Percentiles rank a stretch among this genome's conserved stretches.
phyloP scores from a whole-genome alignment of 2,888 invertebrate genomes.

The Xanthia togata region DNA sequence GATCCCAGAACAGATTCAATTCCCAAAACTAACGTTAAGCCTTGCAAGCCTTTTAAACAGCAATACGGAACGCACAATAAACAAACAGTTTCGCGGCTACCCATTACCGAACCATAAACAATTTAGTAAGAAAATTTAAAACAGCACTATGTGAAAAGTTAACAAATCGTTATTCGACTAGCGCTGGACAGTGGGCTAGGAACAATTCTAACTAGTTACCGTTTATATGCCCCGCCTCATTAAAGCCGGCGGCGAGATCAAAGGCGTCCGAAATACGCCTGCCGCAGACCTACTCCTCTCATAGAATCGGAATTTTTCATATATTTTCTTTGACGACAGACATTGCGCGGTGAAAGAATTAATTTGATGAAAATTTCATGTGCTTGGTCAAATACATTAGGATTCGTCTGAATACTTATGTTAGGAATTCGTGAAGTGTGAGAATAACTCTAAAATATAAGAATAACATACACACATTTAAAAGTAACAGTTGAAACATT shows the following conservation, averaged over 20 bases:
- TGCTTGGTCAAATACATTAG: conserved; percentile 44
- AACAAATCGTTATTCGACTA: conserved; percentile 80
- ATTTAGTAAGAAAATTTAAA: conserved; percentile 72
- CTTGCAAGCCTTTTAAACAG: conserved; percentile 54
- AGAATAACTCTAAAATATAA: conserved; percentile 38
- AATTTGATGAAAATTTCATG: conserved; percentile 61
- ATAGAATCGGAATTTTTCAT: conserved; percentile 75
- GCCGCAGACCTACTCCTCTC: conserved; percentile 78
- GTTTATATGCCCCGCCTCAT: conserved; percentile 86
- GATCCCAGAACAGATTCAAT: conserved; percentile 47
- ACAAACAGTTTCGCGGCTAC: conserved; percentile 65
- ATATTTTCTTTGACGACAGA: conserved; percentile 61
- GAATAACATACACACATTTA: conserved; percentile 13
- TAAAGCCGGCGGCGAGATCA: conserved; percentile 91
- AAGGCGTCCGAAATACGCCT: conserved; percentile 91
- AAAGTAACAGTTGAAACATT: conserved; percentile 26
- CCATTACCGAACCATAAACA: conserved; percentile 70
- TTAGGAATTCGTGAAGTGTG: conserved; percentile 44
- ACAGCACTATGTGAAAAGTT: conserved; percentile 74
- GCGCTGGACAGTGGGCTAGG: conserved; percentile 78
- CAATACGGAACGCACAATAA: conserved; percentile 58
- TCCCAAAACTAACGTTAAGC: conserved; percentile 47
- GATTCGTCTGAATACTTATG: conserved; percentile 32
- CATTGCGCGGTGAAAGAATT: conserved; percentile 59
- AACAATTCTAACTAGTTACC: conserved; percentile 87